These are phyloP conservation scores for Cheracebus regulus DNA, from an alignment of 2,797 vertebrate species.

Conservation along the genomic window DNA sequence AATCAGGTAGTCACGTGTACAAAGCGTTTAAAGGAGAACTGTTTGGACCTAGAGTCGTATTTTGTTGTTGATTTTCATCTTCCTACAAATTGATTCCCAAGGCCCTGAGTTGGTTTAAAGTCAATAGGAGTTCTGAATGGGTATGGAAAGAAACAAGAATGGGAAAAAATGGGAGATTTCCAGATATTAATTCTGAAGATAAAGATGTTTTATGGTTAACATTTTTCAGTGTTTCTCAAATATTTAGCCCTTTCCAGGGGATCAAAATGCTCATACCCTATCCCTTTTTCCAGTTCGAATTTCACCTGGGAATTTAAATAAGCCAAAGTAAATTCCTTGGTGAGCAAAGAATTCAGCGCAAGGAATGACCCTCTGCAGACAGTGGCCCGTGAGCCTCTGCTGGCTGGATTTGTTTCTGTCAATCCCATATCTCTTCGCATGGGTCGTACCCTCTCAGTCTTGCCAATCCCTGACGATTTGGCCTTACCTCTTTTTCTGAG, in stretches of 20 bases:
- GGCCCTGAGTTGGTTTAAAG: background rate
- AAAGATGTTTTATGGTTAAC: background rate
- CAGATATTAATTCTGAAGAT: background rate
- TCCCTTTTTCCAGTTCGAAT: background rate
- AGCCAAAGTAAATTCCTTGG: background rate
- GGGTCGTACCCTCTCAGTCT: rapidly evolving
- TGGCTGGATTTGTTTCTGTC: background rate
- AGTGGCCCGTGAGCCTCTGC: rapidly evolving
- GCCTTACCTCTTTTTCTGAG: background rate
- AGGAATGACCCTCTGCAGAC: background rate
- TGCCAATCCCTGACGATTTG: background rate
- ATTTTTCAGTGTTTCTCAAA: background rate
- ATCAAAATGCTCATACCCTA: background rate
- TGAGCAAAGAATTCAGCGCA: background rate
- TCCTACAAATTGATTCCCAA: background rate
- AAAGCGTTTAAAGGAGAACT: background rate
- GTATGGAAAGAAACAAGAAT: rapidly evolving
- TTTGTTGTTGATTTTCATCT: background rate
- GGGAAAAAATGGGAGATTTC: background rate
- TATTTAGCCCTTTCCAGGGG: background rate
- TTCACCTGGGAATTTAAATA: background rate
- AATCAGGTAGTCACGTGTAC: background rate
- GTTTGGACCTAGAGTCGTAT: background rate
- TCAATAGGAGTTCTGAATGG: background rate
- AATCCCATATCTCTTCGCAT: rapidly evolving